phyloP scores from a whole-genome alignment of 2,797 vertebrate genomes.

The Acanthornis magna region DNA sequence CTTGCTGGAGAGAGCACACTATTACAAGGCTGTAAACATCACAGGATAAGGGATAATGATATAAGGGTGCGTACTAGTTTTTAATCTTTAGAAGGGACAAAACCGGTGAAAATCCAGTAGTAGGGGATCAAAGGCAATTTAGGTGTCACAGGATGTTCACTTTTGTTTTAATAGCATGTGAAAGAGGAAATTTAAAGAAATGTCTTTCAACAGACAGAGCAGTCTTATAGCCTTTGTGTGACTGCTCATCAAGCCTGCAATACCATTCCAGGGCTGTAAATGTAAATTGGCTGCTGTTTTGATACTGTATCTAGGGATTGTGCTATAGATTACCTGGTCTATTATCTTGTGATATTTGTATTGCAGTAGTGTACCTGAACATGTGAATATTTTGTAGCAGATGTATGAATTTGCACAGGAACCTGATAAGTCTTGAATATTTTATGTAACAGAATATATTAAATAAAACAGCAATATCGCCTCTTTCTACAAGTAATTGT shows the following conservation, averaged over 20 bases:
- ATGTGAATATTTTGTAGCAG: background rate
- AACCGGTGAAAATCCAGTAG: background rate
- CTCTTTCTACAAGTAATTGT: background rate
- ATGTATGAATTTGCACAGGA: background rate
- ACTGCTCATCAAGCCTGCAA: background rate
- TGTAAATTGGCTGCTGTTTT: background rate
- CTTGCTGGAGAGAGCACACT: rapidly evolving
- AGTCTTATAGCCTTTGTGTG: background rate
- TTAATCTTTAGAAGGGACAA: background rate
- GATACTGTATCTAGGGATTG: background rate
- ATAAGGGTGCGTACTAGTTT: background rate
- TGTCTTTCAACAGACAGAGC: background rate
- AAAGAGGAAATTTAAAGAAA: background rate
- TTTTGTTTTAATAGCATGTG: background rate
- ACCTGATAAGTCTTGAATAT: background rate
- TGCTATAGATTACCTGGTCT: background rate
- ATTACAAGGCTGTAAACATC: background rate
- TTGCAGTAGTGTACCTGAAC: background rate
- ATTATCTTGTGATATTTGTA: background rate
- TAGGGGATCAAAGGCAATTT: background rate
- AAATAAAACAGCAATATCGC: background rate
- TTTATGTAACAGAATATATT: background rate
- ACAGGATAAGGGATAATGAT: background rate
- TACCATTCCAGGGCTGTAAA: background rate
- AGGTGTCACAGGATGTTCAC: background rate